Evolutionary conservation across 2,113 vertebrate species (phyloP), one percentile per base, ranked within the genome.

Genomic region (Amblyornis subalaris): DNA sequence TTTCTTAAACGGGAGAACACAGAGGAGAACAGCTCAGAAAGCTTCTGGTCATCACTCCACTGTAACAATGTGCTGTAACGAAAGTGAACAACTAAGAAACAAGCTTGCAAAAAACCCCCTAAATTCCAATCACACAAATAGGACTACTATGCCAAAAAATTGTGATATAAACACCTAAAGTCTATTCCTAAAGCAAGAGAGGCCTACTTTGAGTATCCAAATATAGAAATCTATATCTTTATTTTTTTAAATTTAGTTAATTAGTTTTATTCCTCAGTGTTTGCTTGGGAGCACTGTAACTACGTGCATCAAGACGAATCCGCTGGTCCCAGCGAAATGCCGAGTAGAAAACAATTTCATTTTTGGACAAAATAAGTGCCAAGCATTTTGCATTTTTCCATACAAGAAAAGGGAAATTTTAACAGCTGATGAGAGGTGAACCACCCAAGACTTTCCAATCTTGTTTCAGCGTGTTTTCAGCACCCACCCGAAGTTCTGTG

Each of bases 401-500:
- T 2, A 33, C 2, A 23, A 48, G 2, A 44, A 69, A 2, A 29
- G 3, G 5, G 15, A 11, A 54, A 66, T 45, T 40, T 42, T 18
- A 77, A 47, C 14, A 36, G 36, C 24, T 7, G n/a, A 42, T 0
- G 24, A 47, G 14, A 8, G 17, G 38, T 2, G 11, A 40, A 24
- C 2, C n/a, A 45, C 20, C 13, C 12, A 29, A 29, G 17, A 4
- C 33, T n/a, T 40, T 12, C 8, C 33, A 31, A 2, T 2, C 12
- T 11, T 14, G 16, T 19, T 58, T 22, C 55, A 23, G 55, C 47
- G 18, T 0, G 5, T 4, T 7, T 76, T 1, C 33, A 48, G 25
- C 50, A 35, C 0, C 7, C n/a, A 35, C 10, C 20, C 48, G 0
- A n/a, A n/a, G 65, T 1, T 53, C 2, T 0, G 29, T 3, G 25